Conservation (phyloP, 2,888 invertebrate genomes). For the Panzeria rudis region DNA sequence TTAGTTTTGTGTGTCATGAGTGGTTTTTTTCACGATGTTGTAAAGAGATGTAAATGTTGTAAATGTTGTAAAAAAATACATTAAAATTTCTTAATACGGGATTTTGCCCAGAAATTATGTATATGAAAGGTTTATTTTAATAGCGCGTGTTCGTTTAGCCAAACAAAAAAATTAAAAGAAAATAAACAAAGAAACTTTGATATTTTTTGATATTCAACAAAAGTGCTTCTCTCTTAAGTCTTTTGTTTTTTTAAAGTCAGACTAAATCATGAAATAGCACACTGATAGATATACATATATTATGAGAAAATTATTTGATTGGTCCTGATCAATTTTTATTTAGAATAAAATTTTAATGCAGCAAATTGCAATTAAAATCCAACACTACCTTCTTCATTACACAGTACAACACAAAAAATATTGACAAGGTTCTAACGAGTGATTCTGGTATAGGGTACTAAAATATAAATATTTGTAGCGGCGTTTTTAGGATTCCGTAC, state of each 20-base stretch:
- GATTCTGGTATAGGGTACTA: too few species aligned
- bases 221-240: slow-evolving; percentile 41
- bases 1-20: slow-evolving; percentile 51
- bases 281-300: too few species aligned
- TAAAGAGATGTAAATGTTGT: slow-evolving; percentile 48
- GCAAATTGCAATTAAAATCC: too few species aligned
- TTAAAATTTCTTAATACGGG: slow-evolving; percentile 14
- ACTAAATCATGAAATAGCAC: background rate
- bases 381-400: too few species aligned
- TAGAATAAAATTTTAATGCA: too few species aligned
- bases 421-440: too few species aligned
- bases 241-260: slow-evolving; percentile 38
- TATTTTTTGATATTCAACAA: background rate
- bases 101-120: slow-evolving; percentile 11
- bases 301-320: background rate
- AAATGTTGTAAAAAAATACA: slow-evolving; percentile 33
- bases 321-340: too few species aligned
- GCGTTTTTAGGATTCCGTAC: too few species aligned
- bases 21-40: slow-evolving; percentile 30
- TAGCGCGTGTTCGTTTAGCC: background rate
- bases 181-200: background rate
- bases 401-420: too few species aligned
- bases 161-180: background rate
- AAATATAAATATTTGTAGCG: too few species aligned
- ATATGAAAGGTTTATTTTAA: background rate